A percentile compares a stretch with the other conserved stretches of the same genome.
phyloP scores from a whole-genome alignment of 2,888 invertebrate species.

The Lycophotia porphyrea region DNA sequence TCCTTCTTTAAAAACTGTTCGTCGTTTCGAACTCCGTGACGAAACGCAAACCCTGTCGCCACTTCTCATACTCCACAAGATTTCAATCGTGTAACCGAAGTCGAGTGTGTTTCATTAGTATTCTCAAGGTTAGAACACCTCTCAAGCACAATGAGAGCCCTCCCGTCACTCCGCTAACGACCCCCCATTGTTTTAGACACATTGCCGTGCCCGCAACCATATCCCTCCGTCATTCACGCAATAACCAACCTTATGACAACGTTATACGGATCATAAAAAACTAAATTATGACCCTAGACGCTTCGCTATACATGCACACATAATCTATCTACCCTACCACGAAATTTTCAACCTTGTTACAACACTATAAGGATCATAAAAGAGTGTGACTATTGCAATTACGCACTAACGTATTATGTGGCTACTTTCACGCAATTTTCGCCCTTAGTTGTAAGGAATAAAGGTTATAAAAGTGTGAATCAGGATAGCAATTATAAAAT shows the following conservation, averaged over 20 bases:
- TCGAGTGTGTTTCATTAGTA: slow-evolving; percentile 62
- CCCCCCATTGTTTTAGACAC: slow-evolving; percentile 66
- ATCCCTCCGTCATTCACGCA: slow-evolving; percentile 22
- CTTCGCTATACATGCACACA: slow-evolving; percentile 29
- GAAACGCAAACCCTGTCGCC: slow-evolving; percentile 1
- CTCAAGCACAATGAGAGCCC: slow-evolving; percentile 61
- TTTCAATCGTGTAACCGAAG: slow-evolving; percentile 61
- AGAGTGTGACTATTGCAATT: slow-evolving; percentile 34
- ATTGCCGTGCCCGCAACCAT: slow-evolving; percentile 51
- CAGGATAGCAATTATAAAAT: slow-evolving; percentile 56
- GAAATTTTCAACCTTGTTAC: slow-evolving; percentile 29
- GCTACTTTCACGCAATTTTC: slow-evolving; percentile 19
- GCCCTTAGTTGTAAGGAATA: slow-evolving; percentile 20
- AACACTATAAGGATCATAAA: slow-evolving; percentile 21
- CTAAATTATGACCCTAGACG: slow-evolving; percentile 39
- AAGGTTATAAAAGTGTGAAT: slow-evolving; percentile 32
- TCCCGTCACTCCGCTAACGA: slow-evolving; percentile 62
- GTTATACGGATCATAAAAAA: slow-evolving; percentile 43
- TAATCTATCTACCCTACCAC: slow-evolving; percentile 26
- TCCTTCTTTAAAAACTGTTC: not conserved
- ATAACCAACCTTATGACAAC: slow-evolving; percentile 51
- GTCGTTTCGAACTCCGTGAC: not conserved
- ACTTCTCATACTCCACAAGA: slow-evolving; percentile 50
- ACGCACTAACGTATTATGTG: slow-evolving; percentile 41
- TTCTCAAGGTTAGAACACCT: slow-evolving; percentile 64